A percentile compares a stretch with the other conserved stretches of the same genome.
Conservation (phyloP, 2,113 vertebrate species). For the Excalfactoria chinensis region DNA sequence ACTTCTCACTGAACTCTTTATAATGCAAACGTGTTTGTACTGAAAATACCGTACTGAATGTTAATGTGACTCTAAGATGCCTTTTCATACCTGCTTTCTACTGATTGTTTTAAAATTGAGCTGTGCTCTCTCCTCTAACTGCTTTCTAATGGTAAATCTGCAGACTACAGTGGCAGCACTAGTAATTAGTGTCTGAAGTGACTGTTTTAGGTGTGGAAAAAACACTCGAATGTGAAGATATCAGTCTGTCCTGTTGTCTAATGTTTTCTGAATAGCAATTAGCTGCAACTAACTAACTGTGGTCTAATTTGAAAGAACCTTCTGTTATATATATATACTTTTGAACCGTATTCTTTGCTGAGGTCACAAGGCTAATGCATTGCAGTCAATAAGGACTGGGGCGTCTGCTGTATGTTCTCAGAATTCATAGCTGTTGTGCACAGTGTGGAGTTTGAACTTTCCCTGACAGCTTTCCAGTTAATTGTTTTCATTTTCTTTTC, state of each 20-base stretch:
- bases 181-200: not conserved
- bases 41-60: not conserved
- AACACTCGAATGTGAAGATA: not conserved
- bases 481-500: slow-evolving; percentile 49
- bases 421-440: not conserved
- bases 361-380: slow-evolving; percentile 1
- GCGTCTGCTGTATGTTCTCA: not conserved
- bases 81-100: not conserved
- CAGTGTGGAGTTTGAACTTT: not conserved
- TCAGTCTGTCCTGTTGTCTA: not conserved
- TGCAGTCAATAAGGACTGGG: not conserved
- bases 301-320: not conserved
- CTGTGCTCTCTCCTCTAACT: not conserved
- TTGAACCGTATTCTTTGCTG: not conserved
- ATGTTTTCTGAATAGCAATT: not conserved
- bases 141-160: not conserved
- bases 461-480: slow-evolving; percentile 36
- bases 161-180: not conserved
- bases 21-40: not conserved
- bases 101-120: slow-evolving; percentile 24
- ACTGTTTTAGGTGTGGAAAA: not conserved
- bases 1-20: not conserved
- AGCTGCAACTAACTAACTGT: not conserved
- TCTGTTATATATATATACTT: not conserved
- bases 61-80: not conserved